Base-by-base conservation (phyloP, 1,140 invertebrate genomes). In the Ephestia elutella region DNA sequence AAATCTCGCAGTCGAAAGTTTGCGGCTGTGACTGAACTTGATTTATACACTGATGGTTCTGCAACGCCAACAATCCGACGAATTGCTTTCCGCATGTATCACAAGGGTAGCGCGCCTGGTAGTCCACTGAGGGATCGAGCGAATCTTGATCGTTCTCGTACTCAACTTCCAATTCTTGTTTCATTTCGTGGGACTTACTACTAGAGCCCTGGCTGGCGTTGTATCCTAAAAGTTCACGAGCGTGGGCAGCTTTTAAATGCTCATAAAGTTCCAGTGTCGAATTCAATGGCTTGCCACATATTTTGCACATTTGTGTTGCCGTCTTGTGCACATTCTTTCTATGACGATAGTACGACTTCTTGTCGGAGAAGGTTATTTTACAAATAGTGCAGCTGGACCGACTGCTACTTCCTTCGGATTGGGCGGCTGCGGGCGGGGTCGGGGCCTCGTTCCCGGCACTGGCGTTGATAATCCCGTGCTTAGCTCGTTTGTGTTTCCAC, bases 1-100 rank as follows among this genome's bases (percentile, higher is more conserved):
- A 93, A 15, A 89, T 86, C 18, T 89, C 82, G 60, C 92, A 93
- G n/a, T 90, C 86, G 48, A 90, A 90, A 0, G 78, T 85, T 28
- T 87, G 84, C 2, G 81, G 77, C 38, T 82, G 77, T 4, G 73
- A 66, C n/a, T 68, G 65, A 2, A 68, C 63, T 63, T 63, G 81
- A 50, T 80, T 84, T 15, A 87, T 69, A 59, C 87, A 89, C 38
- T 86, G 87, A 59, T 90, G 89, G 58, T 89, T 90, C 60, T 89
- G 87, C 25, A 90, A 68, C 0, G 86, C 81, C 13, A 89, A 73
- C 35, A 89, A 64, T 0, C 87, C 89, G 0, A 86, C 74, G 51
- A 90, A 90, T 56, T 84, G 83, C 69, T 89, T 89, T 0, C 89
- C 87, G 59, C 89, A 90, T 9, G 79, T 78, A 55, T 88, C 84